Conservation (phyloP, 2,113 vertebrate genomes). For the Orientallactaga bullata region DNA sequence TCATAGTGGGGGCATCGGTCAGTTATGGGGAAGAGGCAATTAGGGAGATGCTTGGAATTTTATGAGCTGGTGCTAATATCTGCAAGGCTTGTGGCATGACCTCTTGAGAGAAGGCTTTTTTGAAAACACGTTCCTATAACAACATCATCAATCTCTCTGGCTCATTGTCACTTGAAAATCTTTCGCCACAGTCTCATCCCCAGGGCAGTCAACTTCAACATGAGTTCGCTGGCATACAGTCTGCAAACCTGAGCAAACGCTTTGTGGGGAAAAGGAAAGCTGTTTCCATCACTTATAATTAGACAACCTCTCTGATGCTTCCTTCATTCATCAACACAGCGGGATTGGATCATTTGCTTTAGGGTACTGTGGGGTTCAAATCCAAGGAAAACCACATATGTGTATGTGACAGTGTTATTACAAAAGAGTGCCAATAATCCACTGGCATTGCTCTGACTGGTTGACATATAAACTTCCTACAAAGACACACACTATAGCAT, state of each 20-base stretch:
- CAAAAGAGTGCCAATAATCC: neutral
- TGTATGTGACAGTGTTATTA: neutral
- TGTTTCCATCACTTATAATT: fast-evolving
- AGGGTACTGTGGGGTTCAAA: neutral
- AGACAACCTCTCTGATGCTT: too few relatives aligned
- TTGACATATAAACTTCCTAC: neutral
- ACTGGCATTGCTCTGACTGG: neutral
- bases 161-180: fast-evolving
- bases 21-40: too few relatives aligned
- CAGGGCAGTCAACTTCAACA: neutral
- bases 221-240: neutral
- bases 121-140: too few relatives aligned
- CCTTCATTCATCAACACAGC: too few relatives aligned
- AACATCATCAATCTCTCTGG: too few relatives aligned
- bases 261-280: neutral
- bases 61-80: neutral
- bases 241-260: too few relatives aligned
- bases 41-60: neutral
- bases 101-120: fast-evolving
- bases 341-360: neutral
- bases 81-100: neutral
- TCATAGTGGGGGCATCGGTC: too few relatives aligned
- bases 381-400: neutral
- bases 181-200: neutral
- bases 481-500: neutral